These are phyloP conservation scores for Trachelus tabidus DNA, from an alignment of 2,888 invertebrate genomes.

Conservation along the genomic window DNA sequence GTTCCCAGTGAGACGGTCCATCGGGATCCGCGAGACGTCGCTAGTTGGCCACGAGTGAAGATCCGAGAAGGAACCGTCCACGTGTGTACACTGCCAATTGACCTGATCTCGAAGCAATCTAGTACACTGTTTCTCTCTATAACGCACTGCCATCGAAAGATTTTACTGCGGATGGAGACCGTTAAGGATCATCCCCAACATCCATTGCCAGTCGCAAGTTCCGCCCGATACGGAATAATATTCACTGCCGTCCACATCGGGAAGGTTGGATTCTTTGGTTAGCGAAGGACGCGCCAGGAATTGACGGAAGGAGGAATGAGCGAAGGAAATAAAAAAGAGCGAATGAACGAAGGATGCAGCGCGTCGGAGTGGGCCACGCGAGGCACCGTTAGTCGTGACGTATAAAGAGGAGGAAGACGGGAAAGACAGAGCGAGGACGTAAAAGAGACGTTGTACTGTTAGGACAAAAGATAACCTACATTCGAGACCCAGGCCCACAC, in stretches of 20 bases:
- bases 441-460: slow-evolving; percentile 22
- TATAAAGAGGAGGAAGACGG: neutral
- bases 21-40: neutral
- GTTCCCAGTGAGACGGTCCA: neutral
- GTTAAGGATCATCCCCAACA: neutral
- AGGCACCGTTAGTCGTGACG: slow-evolving; percentile 17
- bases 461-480: slow-evolving; percentile 42
- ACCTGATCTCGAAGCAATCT: neutral
- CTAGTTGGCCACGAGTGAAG: neutral
- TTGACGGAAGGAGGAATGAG: slow-evolving; percentile 1
- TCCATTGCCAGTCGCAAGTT: neutral
- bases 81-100: neutral
- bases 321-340: neutral
- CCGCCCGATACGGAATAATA: neutral
- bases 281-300: slow-evolving; percentile 24
- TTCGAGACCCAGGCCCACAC: slow-evolving; percentile 16
- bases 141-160: neutral
- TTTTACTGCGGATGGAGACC: neutral
- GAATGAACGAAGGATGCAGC: slow-evolving; percentile 12
- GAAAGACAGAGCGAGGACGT: slow-evolving; percentile 22
- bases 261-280: neutral
- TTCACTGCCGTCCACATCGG: neutral
- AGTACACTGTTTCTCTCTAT: neutral
- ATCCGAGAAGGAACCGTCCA: neutral
- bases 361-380: slow-evolving; percentile 21